Percentiles rank a stretch among this genome's conserved stretches.
These are phyloP conservation scores for Prietella phreatophila DNA, from an alignment of 2,113 vertebrate species.

Conservation along the genomic window DNA sequence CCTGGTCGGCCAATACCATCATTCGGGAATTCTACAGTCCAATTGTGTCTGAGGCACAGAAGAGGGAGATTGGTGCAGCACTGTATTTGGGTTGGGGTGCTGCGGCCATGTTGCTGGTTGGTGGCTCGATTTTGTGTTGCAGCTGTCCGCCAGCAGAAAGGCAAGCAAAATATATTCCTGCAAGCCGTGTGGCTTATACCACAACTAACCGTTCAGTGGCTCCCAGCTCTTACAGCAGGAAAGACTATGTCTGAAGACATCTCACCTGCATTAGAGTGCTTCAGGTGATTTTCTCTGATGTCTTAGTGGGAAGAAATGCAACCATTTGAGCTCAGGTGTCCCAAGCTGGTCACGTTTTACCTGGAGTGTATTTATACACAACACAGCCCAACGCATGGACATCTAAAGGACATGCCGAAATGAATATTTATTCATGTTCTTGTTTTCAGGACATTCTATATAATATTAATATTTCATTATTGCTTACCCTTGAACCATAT, in stretches of 20 bases:
- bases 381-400: background rate
- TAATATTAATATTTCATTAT: background rate
- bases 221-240: slow-evolving; percentile 79
- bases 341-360: slow-evolving; percentile 3
- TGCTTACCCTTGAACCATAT: background rate
- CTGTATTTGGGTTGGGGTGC: slow-evolving; percentile 92
- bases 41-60: slow-evolving; percentile 72
- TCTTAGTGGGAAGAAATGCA: background rate
- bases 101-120: slow-evolving; percentile 77
- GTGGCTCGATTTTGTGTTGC: slow-evolving; percentile 87
- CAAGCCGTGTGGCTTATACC: slow-evolving; percentile 80
- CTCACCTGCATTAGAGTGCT: slow-evolving; percentile 1
- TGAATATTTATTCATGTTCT: slow-evolving; percentile 26
- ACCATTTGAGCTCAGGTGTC: background rate
- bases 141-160: slow-evolving; percentile 83
- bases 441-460: slow-evolving; percentile 13
- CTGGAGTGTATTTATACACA: background rate
- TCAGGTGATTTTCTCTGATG: background rate
- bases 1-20: slow-evolving; percentile 90
- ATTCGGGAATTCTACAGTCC: slow-evolving; percentile 88
- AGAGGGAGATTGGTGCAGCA: slow-evolving; percentile 85
- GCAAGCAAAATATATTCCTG: slow-evolving; percentile 67
- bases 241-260: slow-evolving; percentile 79
- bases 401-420: slow-evolving; percentile 5
- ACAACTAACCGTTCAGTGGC: slow-evolving; percentile 73